Evolutionary conservation across 2,888 invertebrate genomes (phyloP).

Genomic region (Microctonus brassicae): DNA sequence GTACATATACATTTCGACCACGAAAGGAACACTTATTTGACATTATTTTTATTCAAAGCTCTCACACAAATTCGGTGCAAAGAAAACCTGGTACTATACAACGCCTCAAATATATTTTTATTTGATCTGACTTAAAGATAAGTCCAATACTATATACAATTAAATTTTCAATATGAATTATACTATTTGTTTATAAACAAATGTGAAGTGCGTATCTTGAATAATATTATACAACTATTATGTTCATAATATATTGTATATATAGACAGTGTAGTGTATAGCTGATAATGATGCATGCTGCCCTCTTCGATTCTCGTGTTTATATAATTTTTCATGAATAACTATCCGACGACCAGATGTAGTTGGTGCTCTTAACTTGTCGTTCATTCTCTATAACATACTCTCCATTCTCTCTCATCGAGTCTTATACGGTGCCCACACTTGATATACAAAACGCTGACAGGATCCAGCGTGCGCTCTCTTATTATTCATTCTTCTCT

Average conservation of each 20-base stretch:
- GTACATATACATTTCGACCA: constrained; percentile 35
- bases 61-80: background rate
- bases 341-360: constrained; percentile 64
- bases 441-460: constrained; percentile 38
- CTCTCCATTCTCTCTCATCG: background rate
- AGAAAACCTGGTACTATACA: background rate
- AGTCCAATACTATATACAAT: background rate
- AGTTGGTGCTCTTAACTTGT: constrained; percentile 63
- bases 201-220: no score
- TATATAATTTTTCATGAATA: constrained; percentile 64
- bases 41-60: constrained; percentile 37
- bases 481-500: constrained; percentile 26
- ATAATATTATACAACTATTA: no score
- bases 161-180: background rate
- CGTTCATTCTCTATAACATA: constrained; percentile 8
- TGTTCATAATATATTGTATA: no score
- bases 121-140: background rate
- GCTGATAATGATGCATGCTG: background rate
- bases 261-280: no score
- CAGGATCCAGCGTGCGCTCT: constrained; percentile 22
- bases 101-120: constrained; percentile 10
- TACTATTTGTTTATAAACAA: no score
- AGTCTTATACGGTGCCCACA: constrained; percentile 31
- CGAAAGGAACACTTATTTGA: constrained; percentile 40
- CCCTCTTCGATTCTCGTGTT: constrained; percentile 40